Conservation (phyloP, 2,888 invertebrate genomes). For the Cryptocheilus praepositus region DNA sequence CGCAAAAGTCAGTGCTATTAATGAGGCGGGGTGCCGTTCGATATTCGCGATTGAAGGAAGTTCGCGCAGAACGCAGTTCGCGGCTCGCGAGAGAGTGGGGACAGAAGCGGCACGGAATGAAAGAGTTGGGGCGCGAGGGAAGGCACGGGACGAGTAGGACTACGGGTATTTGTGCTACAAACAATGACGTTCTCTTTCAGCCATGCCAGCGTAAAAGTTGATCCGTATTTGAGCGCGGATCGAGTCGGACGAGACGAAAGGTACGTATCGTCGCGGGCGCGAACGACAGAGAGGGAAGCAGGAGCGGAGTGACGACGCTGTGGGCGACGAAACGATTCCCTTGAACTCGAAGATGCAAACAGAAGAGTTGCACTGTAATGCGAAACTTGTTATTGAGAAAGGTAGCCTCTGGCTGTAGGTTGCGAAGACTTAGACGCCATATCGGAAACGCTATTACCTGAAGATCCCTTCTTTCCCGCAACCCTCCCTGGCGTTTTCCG, state of each 20-base stretch:
- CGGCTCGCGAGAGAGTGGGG: too few species aligned
- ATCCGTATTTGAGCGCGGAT: constrained; percentile 29
- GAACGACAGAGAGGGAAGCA: constrained; percentile 16
- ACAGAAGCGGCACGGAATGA: too few species aligned
- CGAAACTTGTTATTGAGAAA: constrained; percentile 56
- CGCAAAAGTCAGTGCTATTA: too few species aligned
- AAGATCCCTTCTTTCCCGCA: constrained; percentile 7
- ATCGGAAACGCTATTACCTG: constrained; percentile 48
- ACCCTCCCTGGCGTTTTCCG: neutral
- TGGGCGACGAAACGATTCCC: constrained; percentile 34
- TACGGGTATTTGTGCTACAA: constrained; percentile 34
- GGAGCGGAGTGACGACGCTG: constrained; percentile 2
- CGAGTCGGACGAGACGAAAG: constrained; percentile 2
- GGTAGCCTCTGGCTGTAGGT: constrained; percentile 45
- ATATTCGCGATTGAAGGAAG: too few species aligned
- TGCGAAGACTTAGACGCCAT: constrained; percentile 47
- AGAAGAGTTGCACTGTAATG: constrained; percentile 54
- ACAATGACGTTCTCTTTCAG: constrained; percentile 23
- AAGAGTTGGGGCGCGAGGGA: neutral
- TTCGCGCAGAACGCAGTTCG: too few species aligned
- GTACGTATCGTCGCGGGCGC: neutral
- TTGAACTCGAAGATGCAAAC: constrained; percentile 51
- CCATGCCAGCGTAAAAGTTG: constrained; percentile 36
- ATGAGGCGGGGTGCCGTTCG: too few species aligned
- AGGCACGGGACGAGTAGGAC: neutral